Base-by-base conservation (phyloP, 2,888 invertebrate species). In the Phaonia tiefii region DNA sequence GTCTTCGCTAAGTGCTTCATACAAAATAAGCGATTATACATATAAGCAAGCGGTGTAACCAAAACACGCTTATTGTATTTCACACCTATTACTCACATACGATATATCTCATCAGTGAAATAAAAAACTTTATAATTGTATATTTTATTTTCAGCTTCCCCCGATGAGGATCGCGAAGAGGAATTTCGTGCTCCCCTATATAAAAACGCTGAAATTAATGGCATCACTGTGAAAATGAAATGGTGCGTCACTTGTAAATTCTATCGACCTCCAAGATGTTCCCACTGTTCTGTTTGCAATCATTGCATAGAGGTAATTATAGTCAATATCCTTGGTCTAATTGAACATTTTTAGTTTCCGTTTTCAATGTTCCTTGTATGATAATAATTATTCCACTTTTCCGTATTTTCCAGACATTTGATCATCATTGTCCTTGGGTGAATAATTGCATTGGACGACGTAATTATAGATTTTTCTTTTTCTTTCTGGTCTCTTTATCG, bases 221-320 rank as follows among this genome's bases (percentile, higher is more conserved):
- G 99, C 82, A 98, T 99, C 85, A 98, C 98, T 13, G 98, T 99
- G 82, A 95, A 99, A 83, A 99, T 99, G 99, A 99, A 99, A 92
- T 99, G 99, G 99, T 99, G 99, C 92, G 97, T 98, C 86, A 99
- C 99, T 1, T 99, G 99, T 92, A 98, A 99, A 92, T 99, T 99
- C 93, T 99, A 99, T 92, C 93, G 99, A 88, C 99, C 99, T 90
- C 99, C 99, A 83, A 93, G 99, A 89, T 99, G 99, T 92, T 98
- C 98, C 80, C 99, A 99, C 92, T 99, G 99, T 92, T 98, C 98
- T 86, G 98, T 99, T 79, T 99, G 99, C 93, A 98, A 99, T 92
- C 97, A 97, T 90, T 99, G 99, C 91, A 98, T 98, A 91, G 98
- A 98, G 94, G 97, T 97, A n/a, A 51, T 54, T 10, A 51, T 51